Base-by-base conservation (phyloP, 2,888 invertebrate genomes). In the Ophion ellenae region DNA sequence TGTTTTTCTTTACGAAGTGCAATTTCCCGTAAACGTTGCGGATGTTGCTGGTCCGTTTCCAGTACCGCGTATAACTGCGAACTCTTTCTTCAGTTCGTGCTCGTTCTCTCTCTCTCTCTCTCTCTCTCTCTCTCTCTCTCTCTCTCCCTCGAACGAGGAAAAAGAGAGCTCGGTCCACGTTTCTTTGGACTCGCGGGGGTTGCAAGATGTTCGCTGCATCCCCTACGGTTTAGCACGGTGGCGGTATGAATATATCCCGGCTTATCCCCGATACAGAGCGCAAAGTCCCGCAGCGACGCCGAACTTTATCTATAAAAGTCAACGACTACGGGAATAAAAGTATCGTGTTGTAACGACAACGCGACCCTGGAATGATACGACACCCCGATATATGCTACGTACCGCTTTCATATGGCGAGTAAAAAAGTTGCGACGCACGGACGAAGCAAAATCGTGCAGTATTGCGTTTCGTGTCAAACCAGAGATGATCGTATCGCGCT, bases 261-360 rank as follows among this genome's bases (percentile, higher is more conserved):
- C 64, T 57, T 67, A 73, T 73, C 45, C 32, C 73, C 73, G 36
- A 45, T 28, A 45, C 64, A 69, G 32, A 73, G 75, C 59, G 47
- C 83, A 87, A 89, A 90, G 88, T 84, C 88, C 82, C 82, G 77
- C 81, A 73, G 84, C 70, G 66, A 82, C 84, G 86, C 82, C 84
- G 76, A 92, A 92, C 89, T 92, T 92, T 92, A 87, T 88, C 91
- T 90, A 92, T 93, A 92, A 93, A 92, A 92, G 90, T 91, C 90
- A 89, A 90, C 89, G 88, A 89, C 88, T 88, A 86, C 85, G 88
- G 89, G 89, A 91, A 92, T 92, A 91, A 92, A 91, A 91, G 89
- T 89, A 86, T 79, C 85, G 77, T 59, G 70, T 64, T 83, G 77
- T 86, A 86, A 87, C 86, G 87, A 85, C 79, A 61, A 74, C 53